phyloP scores from a whole-genome alignment of 2,113 vertebrate genomes.

The Neolamprologus fasciatus region DNA sequence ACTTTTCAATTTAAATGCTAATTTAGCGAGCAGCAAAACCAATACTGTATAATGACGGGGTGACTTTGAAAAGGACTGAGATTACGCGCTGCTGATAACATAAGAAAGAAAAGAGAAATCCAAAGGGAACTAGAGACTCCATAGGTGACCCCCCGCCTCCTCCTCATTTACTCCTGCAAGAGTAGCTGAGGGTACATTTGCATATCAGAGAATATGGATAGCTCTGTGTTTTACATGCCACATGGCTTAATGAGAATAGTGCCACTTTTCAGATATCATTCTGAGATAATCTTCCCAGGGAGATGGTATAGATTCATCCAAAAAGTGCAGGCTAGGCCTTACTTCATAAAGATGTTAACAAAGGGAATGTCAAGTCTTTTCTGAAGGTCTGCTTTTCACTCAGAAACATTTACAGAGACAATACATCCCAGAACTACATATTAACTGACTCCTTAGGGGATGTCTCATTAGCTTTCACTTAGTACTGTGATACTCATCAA shows the following conservation, averaged over 20 bases:
- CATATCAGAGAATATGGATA: not conserved
- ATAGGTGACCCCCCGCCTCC: not conserved
- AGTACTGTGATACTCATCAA: not conserved
- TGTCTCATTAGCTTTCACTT: not conserved
- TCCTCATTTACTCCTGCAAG: not conserved
- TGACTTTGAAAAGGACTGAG: slow-evolving; percentile 18
- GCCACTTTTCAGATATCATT: not conserved
- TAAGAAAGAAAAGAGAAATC: not conserved
- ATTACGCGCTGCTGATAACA: slow-evolving; percentile 11
- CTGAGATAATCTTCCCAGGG: not conserved
- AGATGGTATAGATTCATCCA: not conserved
- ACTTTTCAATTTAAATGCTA: slow-evolving; percentile 67
- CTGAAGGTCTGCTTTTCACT: not conserved
- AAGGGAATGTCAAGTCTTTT: not conserved
- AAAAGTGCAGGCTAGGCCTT: not conserved
- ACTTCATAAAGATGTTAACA: not conserved
- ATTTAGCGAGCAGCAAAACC: slow-evolving; percentile 25
- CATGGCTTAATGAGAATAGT: not conserved
- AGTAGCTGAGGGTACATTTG: not conserved
- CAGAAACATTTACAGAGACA: not conserved
- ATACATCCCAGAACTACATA: not conserved
- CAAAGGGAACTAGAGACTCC: not conserved
- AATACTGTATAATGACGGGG: not conserved
- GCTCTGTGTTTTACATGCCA: not conserved
- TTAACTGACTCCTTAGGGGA: not conserved